phyloP scores from a whole-genome alignment of 2,113 vertebrate genomes.

The Xyliphius kryptos region DNA sequence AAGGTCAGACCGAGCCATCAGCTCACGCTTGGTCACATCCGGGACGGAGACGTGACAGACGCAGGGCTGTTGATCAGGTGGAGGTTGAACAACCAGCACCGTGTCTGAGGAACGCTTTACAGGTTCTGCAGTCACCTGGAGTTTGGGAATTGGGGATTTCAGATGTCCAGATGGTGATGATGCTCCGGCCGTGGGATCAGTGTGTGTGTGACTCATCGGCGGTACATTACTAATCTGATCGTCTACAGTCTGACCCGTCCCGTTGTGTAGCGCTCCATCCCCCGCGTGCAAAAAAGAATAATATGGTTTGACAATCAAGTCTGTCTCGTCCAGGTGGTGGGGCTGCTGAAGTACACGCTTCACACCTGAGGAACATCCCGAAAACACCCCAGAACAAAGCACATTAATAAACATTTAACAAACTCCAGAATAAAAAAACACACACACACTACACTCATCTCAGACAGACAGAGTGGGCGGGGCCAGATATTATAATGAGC shows the following conservation, averaged over 20 bases:
- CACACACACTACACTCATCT: too few species aligned
- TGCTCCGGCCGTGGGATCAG: too few species aligned
- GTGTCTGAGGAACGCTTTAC: conserved; percentile 26
- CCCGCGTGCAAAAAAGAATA: conserved; percentile 59
- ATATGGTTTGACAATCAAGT: conserved; percentile 60
- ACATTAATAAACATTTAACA: too few species aligned
- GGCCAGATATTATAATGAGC: too few species aligned
- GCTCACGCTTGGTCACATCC: conserved; percentile 45
- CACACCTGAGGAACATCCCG: conserved; percentile 53
- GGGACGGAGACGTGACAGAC: conserved; percentile 40
- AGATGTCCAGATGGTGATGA: not conserved
- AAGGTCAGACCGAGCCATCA: conserved; percentile 45
- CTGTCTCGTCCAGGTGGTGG: conserved; percentile 55
- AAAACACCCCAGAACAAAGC: not conserved
- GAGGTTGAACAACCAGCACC: too few species aligned
- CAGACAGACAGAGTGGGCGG: too few species aligned
- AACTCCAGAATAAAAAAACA: too few species aligned
- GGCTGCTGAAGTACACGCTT: conserved; percentile 52
- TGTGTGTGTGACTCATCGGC: too few species aligned
- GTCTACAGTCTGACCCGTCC: not conserved
- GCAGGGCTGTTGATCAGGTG: not conserved
- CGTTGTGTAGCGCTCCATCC: conserved; percentile 8
- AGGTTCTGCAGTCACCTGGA: not conserved
- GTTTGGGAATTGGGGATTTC: too few species aligned
- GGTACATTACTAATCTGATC: too few species aligned